Conservation (phyloP, 2,797 vertebrate genomes). For the Acropternis orthonyx region DNA sequence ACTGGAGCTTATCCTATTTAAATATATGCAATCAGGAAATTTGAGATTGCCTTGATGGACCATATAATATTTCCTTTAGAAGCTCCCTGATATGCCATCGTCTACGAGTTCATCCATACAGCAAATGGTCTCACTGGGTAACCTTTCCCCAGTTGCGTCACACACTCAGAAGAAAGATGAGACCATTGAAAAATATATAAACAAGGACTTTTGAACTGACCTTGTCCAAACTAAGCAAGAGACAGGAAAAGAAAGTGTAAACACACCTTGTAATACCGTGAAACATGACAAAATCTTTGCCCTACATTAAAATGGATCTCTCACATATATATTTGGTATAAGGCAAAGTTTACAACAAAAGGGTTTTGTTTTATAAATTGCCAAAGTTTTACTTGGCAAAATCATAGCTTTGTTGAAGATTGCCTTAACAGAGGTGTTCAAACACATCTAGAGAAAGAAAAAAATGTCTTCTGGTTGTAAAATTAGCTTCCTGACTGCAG, state of each 20-base stretch:
- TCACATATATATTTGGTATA: not conserved
- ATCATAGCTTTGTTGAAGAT: not conserved
- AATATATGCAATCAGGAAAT: conserved; percentile 81
- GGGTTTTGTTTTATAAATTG: not conserved
- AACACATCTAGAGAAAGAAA: not conserved
- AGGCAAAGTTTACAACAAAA: not conserved
- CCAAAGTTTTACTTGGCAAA: not conserved
- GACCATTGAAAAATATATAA: conserved; percentile 50
- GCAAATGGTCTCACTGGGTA: conserved; percentile 67
- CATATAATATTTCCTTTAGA: conserved; percentile 81
- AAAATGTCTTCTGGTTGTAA: not conserved
- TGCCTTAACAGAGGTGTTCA: not conserved
- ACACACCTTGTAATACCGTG: not conserved
- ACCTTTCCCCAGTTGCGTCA: conserved; percentile 60
- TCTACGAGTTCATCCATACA: conserved; percentile 75
- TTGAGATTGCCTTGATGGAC: conserved; percentile 77
- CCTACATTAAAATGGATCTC: not conserved
- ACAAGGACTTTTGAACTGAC: conserved; percentile 49
- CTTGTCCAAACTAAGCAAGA: not conserved
- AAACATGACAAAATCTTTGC: not conserved
- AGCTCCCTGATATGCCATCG: conserved; percentile 71
- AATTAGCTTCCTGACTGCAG: not conserved
- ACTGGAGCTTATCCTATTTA: conserved; percentile 75
- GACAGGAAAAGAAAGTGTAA: conserved; percentile 14
- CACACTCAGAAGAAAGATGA: conserved; percentile 71